Evolutionary conservation across 2,113 vertebrate genomes (phyloP).

Genomic region (Girardinichthys multiradiatus): DNA sequence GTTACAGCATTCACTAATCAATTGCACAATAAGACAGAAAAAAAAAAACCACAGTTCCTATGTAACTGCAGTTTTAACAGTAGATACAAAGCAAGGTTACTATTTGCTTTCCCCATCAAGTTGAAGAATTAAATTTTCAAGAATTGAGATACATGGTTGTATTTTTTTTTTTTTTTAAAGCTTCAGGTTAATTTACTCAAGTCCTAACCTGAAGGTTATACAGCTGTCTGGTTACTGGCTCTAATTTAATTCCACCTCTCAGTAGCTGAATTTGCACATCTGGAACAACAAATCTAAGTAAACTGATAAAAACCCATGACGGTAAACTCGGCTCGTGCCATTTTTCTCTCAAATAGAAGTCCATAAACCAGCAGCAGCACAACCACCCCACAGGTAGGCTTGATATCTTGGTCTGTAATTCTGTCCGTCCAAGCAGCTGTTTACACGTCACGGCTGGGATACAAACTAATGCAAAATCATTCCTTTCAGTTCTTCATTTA

Average conservation of each 20-base stretch:
- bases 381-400: background rate
- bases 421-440: too few species aligned
- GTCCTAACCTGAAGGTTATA: background rate
- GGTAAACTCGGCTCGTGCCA: background rate
- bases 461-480: too few species aligned
- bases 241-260: conserved; percentile 5
- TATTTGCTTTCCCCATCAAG: background rate
- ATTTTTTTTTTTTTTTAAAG: too few species aligned
- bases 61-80: conserved; percentile 18
- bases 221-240: conserved; percentile 5
- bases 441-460: too few species aligned
- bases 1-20: background rate
- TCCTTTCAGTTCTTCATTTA: background rate
- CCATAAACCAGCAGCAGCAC: conserved; percentile 3
- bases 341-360: conserved; percentile 9
- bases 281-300: conserved; percentile 1
- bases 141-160: too few species aligned
- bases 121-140: background rate
- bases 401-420: too few species aligned
- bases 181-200: background rate
- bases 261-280: conserved; percentile 26
- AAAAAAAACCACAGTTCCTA: background rate
- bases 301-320: background rate
- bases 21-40: background rate
- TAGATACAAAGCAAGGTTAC: too few species aligned